Evolutionary conservation across 2,113 vertebrate species (phyloP), one percentile per base, ranked within the genome.

Genomic region (Cyprinus carpio): DNA sequence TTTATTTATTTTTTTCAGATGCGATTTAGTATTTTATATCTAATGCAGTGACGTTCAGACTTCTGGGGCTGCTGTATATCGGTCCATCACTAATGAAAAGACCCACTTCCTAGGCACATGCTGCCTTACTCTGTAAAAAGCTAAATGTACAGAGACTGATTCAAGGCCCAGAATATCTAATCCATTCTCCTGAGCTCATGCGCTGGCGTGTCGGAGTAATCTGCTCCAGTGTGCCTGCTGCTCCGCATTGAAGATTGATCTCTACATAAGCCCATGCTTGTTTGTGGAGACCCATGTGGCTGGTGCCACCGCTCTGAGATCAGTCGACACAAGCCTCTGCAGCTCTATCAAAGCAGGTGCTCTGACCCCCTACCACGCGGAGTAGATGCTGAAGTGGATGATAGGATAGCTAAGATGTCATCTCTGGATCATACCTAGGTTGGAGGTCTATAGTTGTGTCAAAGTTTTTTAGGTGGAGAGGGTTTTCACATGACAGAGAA

Each of bases 231-330:
- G 16, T 3, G 43, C 79, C 79, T 69, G 81, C 81, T 71, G 81
- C 49, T 83, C 67, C 2, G 23, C 46, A 56, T 27, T 72, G 11
- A 83, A 71, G 65, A 83, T 34, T 71, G 81, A 83, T 83, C 81
- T 83, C 29, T 83, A 67, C 62, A 34, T 72, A 83, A 83, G 81
- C 81, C 81, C 67, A 54, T 72, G 67, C 65, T 83, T 83, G 81
- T 83, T 83, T 83, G 60, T 40, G 49, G 20, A 40, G 25, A 49
- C 62, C 83, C 75, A 60, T 54, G 58, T 60, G 60, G 60, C 13
- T 43, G 23, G 34, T 56, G 43, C n/a, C 62, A 58, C 64, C 8
- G n/a, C 77, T 85, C 76, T 80, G 76, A 72, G 83, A 84, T 84
- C 75, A 78, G 74, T 84, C 40, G 60, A 25, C 12, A 7, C 37